Base-by-base conservation (phyloP, 2,797 vertebrate species). In the Knipowitschia caucasica region DNA sequence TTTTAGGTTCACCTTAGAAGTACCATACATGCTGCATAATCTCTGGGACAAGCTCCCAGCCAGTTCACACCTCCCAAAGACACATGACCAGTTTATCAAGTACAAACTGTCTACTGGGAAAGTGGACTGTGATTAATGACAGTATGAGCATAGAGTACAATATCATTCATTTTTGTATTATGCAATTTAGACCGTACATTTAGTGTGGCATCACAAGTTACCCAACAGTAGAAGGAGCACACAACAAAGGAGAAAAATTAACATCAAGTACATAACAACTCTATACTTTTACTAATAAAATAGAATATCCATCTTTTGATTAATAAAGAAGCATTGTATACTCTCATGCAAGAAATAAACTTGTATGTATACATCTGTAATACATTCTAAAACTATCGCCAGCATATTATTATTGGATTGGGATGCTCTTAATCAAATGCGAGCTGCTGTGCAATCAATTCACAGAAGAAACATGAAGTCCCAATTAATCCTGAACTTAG, bases 21-120 rank as follows among this genome's bases (percentile, higher is more conserved):
- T n/a, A 40, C n/a, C 29, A 64, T 43, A 57, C 23, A 61, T 33
- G 17, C 29, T 47, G 27, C 30, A 27, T 47, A 31, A 47, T 47
- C 45, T 47, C 10, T 11, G 7, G 45, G 21, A 4, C 45, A 21
- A 29, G 45, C 44, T 17, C 27, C 10, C 26, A 30, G 44, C 44
- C 44, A 18, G 44, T 30, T 46, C 44, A 46, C 26, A 30, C 17
- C 26, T 46, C 15, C 20, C 30, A 17, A 20, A 46, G 26, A 30
- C 26, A 10, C 18, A 21, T 20, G 18, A 33, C 11, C 29, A 31
- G 45, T 31, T 11, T 20, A 31, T 31, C 29, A 31, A 47, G 27
- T 5, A 47, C 45, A 21, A 31, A 31, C 40, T 29, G 26, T 15
- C 39, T 23, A 11, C 44, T 17, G n/a, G 2, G 20, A 5, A 20